Evolutionary conservation across 30 jellyfish, hydroid and myxozoan genomes (phyloP).

Genomic region (Hydra vulgaris): DNA sequence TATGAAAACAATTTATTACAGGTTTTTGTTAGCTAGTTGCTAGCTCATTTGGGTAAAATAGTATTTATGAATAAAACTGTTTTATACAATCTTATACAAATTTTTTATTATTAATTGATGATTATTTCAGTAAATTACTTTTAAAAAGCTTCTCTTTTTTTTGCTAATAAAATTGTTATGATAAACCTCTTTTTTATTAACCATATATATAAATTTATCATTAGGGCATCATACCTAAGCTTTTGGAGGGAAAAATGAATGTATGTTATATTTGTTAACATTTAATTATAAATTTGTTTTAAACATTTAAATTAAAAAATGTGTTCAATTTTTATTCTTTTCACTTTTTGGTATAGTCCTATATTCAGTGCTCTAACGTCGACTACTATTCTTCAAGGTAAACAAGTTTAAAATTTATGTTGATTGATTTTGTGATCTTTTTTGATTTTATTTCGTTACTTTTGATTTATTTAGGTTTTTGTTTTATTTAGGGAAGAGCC

Average conservation of each 20-base stretch:
- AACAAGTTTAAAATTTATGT: background rate
- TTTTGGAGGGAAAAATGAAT: slow-evolving; percentile 80
- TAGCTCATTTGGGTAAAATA: too few species aligned
- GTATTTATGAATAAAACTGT: too few species aligned
- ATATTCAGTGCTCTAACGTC: slow-evolving; percentile 78
- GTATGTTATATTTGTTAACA: slow-evolving; percentile 31
- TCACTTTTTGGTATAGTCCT: slow-evolving; percentile 45
- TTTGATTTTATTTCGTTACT: too few species aligned
- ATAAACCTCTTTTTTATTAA: background rate
- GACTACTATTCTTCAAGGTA: slow-evolving; percentile 82
- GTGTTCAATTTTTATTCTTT: background rate
- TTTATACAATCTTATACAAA: background rate
- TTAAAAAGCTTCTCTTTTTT: background rate
- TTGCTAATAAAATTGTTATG: background rate
- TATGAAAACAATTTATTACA: too few species aligned
- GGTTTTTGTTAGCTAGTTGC: too few species aligned
- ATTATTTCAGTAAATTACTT: background rate
- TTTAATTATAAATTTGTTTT: background rate
- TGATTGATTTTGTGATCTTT: background rate
- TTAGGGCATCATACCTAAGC: slow-evolving; percentile 87
- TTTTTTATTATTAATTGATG: background rate
- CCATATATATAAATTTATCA: background rate
- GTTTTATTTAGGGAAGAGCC: slow-evolving; percentile 72
- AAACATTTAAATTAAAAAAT: background rate
- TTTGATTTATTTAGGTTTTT: background rate